Evolutionary conservation across 2,888 invertebrate species (phyloP), one percentile per base, ranked within the genome.

Genomic region (Branchipolynoe longqiensis): DNA sequence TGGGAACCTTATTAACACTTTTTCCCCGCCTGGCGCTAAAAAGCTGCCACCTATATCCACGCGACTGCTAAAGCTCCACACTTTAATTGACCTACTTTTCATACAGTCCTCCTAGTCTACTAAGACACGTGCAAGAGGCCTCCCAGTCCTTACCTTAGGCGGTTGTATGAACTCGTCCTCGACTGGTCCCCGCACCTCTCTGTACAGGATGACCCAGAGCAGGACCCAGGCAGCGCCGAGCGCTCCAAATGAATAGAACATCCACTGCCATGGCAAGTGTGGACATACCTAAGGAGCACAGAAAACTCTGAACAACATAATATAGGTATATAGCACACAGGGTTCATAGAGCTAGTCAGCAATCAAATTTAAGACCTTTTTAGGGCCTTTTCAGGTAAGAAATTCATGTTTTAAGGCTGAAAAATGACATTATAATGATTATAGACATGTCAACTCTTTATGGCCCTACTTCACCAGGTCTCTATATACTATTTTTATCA

Each of bases 211-310:
- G 87, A 95, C 91, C 96, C 96, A 96, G 1, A 96, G 90, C 2
- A 95, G 88, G 25, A 96, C 95, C 96, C 96, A 96, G 0, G 95
- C 85, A 89, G 96, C 95, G 12, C 96, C 96, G 74, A 96, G 91
- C 0, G 94, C 94, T 33, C 96, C 96, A 92, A 96, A 96, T 90
- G 95, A 93, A 92, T 96, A 96, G 92, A 96, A 96, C 91, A 95
- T 95, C 89, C 95, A 95, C 90, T 95, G 95, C 96, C 96, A 96
- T 4, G 94, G 93, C 85, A 96, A 92, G 92, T 96, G 95, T 0
- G 96, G 96, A 91, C 96, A 96, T 81, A 96, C 91, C 96, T 96
- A 91, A 62, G 88, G 91, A 89, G 85, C 87, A 85, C 58, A 87
- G 62, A n/a, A n/a, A n/a, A n/a, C 54, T 54, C 14, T 12, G 18